Base-by-base conservation (phyloP, 2,888 invertebrate genomes). In the Chydorus sphaericus region DNA sequence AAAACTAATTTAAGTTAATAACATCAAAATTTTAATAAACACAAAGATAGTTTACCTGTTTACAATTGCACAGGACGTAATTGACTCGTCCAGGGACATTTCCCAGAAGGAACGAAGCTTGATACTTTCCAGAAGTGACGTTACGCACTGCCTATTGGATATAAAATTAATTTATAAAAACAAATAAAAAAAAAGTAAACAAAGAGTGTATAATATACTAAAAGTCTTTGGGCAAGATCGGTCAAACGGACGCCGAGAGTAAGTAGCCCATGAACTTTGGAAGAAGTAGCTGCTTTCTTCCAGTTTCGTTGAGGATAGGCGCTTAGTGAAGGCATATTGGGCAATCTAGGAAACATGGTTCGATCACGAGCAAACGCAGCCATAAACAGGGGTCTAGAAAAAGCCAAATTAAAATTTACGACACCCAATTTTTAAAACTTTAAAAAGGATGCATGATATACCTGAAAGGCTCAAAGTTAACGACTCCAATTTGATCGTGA, bases 81-180 rank as follows among this genome's bases (percentile, higher is more conserved):
- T 83, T 81, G 0, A 93, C 83, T 33, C 93, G 77, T 71, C 98
- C 97, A 44, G 77, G 75, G 16, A 93, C 81, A 70, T 98, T 96
- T 0, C 97, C 97, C 2, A 98, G 71, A 18, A 90, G 74, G 60
- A 99, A 72, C 0, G 94, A 91, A 2, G 89, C 94, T 69, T 96
- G 94, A 75, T 90, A 98, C 68, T 98, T 97, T 0, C 94, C 56
- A 3, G 94, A 93, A 1, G 85, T 80, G 66, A 98, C 98, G 71
- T 96, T 96, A 11, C 98, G 78, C n/a, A n/a, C n/a, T n/a, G n/a
- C n/a, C n/a, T n/a, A n/a, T n/a, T n/a, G n/a, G n/a, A n/a, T n/a
- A n/a, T n/a, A n/a, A n/a, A n/a, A n/a, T n/a, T n/a, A n/a, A n/a
- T n/a, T n/a, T n/a, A n/a, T n/a, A n/a, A n/a, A n/a, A 7, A 20